Evolutionary conservation across 2,113 vertebrate species (phyloP).

Genomic region (Grammomys surdaster): DNA sequence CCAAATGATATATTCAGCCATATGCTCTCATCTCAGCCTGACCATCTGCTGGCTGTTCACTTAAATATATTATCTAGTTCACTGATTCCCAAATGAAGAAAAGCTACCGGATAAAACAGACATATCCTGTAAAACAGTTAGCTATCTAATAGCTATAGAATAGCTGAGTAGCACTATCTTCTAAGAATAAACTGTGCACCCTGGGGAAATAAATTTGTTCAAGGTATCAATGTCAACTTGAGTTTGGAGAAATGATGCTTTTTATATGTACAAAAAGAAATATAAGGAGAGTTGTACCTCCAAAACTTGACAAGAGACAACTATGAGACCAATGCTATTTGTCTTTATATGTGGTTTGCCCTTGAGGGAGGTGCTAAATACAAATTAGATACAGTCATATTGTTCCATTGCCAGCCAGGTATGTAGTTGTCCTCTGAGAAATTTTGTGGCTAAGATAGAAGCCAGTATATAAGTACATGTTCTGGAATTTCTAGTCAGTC

Average conservation of each 20-base stretch:
- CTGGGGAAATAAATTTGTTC: slow-evolving; percentile 59
- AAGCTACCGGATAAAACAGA: slow-evolving; percentile 44
- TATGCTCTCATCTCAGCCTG: slow-evolving; percentile 74
- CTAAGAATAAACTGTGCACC: slow-evolving; percentile 59
- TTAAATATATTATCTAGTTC: slow-evolving; percentile 79
- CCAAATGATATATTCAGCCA: slow-evolving; percentile 73
- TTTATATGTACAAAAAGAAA: slow-evolving; percentile 46
- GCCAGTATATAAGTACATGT: neutral
- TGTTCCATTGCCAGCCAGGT: neutral
- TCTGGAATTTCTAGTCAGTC: neutral
- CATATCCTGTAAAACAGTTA: slow-evolving; percentile 53
- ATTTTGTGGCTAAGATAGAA: neutral
- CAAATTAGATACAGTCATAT: slow-evolving; percentile 17
- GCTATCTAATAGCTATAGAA: slow-evolving; percentile 51
- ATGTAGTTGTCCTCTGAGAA: slow-evolving; percentile 8
- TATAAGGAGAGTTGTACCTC: slow-evolving; percentile 2
- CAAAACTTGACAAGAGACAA: slow-evolving; percentile 30
- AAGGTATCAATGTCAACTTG: slow-evolving; percentile 28
- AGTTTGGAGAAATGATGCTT: slow-evolving; percentile 31
- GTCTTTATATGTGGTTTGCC: neutral
- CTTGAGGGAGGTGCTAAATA: slow-evolving; percentile 45
- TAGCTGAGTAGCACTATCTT: slow-evolving; percentile 36
- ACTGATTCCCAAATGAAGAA: slow-evolving; percentile 64
- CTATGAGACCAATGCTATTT: neutral
- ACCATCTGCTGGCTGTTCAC: slow-evolving; percentile 74